Evolutionary conservation across 2,888 invertebrate genomes (phyloP).

Genomic region (Drosophila ustulata): DNA sequence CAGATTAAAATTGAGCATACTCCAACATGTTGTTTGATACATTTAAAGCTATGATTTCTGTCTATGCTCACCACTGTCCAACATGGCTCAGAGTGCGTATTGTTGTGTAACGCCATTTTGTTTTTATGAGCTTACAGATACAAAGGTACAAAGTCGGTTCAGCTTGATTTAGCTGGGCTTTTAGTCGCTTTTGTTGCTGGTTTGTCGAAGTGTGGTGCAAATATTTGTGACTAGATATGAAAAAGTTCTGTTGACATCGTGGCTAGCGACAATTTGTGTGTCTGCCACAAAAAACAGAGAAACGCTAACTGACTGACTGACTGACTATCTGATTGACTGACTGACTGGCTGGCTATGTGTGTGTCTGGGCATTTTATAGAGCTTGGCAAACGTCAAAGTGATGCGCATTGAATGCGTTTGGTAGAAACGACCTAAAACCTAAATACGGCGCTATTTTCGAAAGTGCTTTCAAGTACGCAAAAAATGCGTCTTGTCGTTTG

Average conservation of each 20-base stretch:
- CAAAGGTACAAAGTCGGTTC: constrained; percentile 14
- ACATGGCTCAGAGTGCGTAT: constrained; percentile 43
- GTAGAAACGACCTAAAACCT: constrained; percentile 72
- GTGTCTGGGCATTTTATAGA: constrained; percentile 55
- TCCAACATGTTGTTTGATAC: no score
- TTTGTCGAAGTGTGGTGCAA: constrained; percentile 8
- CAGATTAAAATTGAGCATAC: no score
- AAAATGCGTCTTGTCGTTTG: constrained; percentile 67
- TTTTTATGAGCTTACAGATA: constrained; percentile 32
- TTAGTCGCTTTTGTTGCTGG: constrained; percentile 31
- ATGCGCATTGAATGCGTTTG: constrained; percentile 69
- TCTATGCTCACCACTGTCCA: constrained; percentile 12
- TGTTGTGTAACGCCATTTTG: constrained; percentile 66
- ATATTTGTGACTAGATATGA: constrained; percentile 48
- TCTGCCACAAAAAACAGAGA: constrained; percentile 14
- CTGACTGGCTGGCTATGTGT: constrained; percentile 7
- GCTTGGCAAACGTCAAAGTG: constrained; percentile 72
- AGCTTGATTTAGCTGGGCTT: constrained; percentile 30
- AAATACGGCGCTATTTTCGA: constrained; percentile 75
- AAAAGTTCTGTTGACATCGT: constrained; percentile 44
- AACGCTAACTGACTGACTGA: constrained; percentile 48
- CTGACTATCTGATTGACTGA: constrained; percentile 39
- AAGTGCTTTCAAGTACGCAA: constrained; percentile 67
- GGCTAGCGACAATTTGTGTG: constrained; percentile 40
- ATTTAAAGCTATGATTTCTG: neutral